Evolutionary conservation across 2,888 invertebrate genomes (phyloP), one percentile per base, ranked within the genome.

Genomic region (Diaphora mendica): DNA sequence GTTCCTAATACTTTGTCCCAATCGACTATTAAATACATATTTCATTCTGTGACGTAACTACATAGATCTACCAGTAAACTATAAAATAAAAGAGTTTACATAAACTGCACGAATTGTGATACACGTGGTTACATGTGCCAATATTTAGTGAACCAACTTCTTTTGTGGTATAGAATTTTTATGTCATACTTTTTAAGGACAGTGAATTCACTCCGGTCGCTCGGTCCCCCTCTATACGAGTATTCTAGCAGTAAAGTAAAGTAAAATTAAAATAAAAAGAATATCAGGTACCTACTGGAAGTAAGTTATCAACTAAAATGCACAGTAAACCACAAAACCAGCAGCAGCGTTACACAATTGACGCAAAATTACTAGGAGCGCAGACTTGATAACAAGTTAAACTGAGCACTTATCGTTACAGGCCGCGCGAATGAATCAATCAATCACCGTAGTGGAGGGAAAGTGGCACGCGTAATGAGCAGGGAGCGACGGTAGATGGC

Each of bases 391-490:
- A 91, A 91, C 90, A 89, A 89, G 89, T 88, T 89, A 88, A 89
- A 88, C 89, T 88, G 89, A 88, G 87, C 91, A 91, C 91, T 92
- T 91, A 91, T 89, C 91, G 91, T 88, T 87, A 85, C 87, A 84
- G 87, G 75, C 83, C 82, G 77, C 75, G 76, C 82, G 89, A 89
- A 89, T 88, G 87, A 92, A 92, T 91, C 91, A 91, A 92, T 92
- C 91, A 91, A 90, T 88, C 87, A 88, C 82, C 86, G 80, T 75
- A 79, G 82, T 79, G 79, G 83, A 84, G 81, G 85, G 82, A 81
- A 83, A 83, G 83, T 80, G 81, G 79, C 79, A 83, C 80, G 86
- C 80, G 77, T 91, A 91, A 91, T 91, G 91, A 91, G 89, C 82
- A 85, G 81, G 87, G 87, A 82, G 78, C 77, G 84, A 66, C 79